Evolutionary conservation across 2,797 vertebrate genomes (phyloP), one percentile per base, ranked within the genome.

Genomic region (Pseudochirops cupreus): DNA sequence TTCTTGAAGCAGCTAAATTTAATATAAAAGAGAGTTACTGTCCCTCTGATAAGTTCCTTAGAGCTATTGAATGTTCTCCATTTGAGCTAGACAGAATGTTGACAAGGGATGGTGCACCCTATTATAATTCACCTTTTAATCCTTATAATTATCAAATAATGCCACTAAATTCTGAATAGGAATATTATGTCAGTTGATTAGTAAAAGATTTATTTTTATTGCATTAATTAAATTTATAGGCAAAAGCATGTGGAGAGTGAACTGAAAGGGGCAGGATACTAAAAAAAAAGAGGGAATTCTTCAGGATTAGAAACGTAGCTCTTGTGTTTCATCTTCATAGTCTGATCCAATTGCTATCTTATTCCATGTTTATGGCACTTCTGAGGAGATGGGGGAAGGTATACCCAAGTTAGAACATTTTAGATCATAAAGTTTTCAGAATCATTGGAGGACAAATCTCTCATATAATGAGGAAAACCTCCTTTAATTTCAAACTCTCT

Each of bases 171-270:
- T 91, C 91, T 56, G 28, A 92, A 82, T 93, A 95, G 95, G 95
- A 97, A 95, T 93, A 96, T 97, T 94, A 95, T 94, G 93, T 97
- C 96, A 97, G 74, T n/a, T 95, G 91, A 95, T 92, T 93, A 92
- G 57, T 95, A 91, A 28, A 94, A 96, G 94, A 96, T 95, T 96
- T 96, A 93, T 96, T 96, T 92, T 91, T 97, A 96, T 96, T 92
- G 96, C 94, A 95, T 74, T 29, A 94, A 53, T 31, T 92, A 97
- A 96, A 96, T 53, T 53, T 50, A 12, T 33, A 55, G 95, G 93
- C 67, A 95, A 90, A 93, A 82, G n/a, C 52, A 31, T 31, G 2
- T 53, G 2, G 46, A 52, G 2, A 6, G 4, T 67, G 31, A 12
- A 67, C 13, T 16, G 13, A 13, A 67, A 67, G 28, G 28, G 28